phyloP scores from a whole-genome alignment of 2,797 vertebrate genomes.

The Amazona ochrocephala region DNA sequence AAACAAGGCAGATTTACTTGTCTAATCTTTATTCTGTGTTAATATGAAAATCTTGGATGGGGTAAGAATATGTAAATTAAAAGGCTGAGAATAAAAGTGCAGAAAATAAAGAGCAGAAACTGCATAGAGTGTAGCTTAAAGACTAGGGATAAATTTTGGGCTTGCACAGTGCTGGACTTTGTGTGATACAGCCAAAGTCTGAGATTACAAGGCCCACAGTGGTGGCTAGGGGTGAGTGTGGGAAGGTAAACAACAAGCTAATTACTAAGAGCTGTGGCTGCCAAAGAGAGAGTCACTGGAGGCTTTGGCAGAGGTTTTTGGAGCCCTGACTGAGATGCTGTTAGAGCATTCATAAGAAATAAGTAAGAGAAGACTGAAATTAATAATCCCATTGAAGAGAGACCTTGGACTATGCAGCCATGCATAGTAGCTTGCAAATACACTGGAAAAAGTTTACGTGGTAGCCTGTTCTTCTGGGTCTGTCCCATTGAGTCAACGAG shows the following conservation, averaged over 20 bases:
- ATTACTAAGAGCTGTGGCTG: constrained; percentile 30
- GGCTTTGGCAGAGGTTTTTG: constrained; percentile 22
- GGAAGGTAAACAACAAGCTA: constrained; percentile 40
- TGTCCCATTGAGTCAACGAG: neutral
- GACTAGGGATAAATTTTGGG: neutral
- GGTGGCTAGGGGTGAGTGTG: neutral
- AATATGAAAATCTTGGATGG: neutral
- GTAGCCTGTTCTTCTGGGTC: neutral
- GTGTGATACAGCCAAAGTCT: neutral
- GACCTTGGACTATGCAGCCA: neutral
- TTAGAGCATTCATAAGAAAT: neutral
- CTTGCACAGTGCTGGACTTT: neutral
- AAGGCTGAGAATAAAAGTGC: neutral
- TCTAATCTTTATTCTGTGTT: neutral
- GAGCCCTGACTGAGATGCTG: neutral
- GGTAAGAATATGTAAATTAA: neutral
- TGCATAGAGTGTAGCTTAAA: neutral
- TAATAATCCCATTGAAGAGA: neutral
- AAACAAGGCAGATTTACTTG: constrained; percentile 2
- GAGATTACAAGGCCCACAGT: neutral
- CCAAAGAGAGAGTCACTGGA: neutral
- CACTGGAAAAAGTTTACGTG: neutral
- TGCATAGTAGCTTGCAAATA: neutral
- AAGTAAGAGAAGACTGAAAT: constrained; percentile 22
- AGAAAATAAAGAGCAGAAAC: neutral